Base-by-base conservation (phyloP, 2,888 invertebrate species). In the Agrochola circellaris region DNA sequence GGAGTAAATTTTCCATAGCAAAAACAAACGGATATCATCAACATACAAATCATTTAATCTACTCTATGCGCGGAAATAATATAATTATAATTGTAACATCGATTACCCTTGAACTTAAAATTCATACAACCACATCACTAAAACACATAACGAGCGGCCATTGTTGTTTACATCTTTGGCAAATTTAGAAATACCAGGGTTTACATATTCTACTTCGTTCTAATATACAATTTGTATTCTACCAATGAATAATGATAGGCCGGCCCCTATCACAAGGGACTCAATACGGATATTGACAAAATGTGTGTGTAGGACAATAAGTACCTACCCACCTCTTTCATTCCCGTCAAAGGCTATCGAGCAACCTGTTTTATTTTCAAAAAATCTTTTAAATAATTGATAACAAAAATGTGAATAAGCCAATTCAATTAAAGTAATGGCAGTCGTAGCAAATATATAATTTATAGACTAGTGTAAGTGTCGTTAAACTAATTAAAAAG, bases 401-500 rank as follows among this genome's bases (percentile, higher is more conserved):
- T n/a, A 45, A 51, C 8, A 51, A 34, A 23, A 13, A 38, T 45
- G 30, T 42, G 26, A 58, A 11, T 30, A 30, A 7, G 92, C 90
- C 91, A 91, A 91, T 91, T 88, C 91, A 62, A 68, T 42, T 17
- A 54, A 54, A 48, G 17, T 2, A 26, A 75, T n/a, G n/a, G 20
- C 17, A 54, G 17, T 45, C 23, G 17, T 38, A 61, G 1, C 23
- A n/a, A 42, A 56, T 34, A 64, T 23, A 54, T 62, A 61, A 71
- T 62, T 54, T 71, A 48, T 69, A 66, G 9, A 23, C n/a, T n/a
- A 66, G 93, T 93, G 92, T 94, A 94, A 92, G 94, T 94, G 93
- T 93, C 93, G 92, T 92, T 92, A 91, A 95, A 95, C 94, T 95
- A 95, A 95, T 95, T 96, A 95, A 94, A 95, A 95, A 95, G 93